Base-by-base conservation (phyloP, 2,797 vertebrate species). In the Bothrops alternatus region DNA sequence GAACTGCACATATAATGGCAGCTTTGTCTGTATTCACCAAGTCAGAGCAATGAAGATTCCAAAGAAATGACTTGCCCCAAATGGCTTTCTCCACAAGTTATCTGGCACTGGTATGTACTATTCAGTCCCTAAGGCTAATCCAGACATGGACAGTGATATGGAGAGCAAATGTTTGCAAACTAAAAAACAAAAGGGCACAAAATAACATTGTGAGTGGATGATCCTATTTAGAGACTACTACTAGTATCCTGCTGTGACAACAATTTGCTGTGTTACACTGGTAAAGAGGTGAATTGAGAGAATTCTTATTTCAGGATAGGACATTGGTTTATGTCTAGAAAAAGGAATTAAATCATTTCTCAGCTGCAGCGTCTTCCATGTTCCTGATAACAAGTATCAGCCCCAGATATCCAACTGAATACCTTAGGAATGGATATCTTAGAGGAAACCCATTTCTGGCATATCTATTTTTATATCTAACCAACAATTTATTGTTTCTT, bases 1-100 rank as follows among this genome's bases (percentile, higher is more conserved):
- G 69, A 89, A 85, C 53, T 86, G 53, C 2, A 50, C 37, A 88
- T 25, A 91, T 89, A 94, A 92, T 28, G 86, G 82, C 86, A 90
- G 89, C 91, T 92, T 92, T 92, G 86, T 92, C 60, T 90, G 78
- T 58, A 91, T 91, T 87, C 55, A 91, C 78, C 87, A 91, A 93
- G 58, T 55, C 82, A 82, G 47, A 87, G 90, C 90, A 90, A 91
- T 32, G 78, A 56, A 18, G 69, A 42, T 90, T 42, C 86, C 65
- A 28, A 47, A 90, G 53, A 60, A 88, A 92, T 85, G 89, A 42
- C 85, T 85, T 89, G 61, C 58, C 60, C 86, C 78, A 90, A 90
- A 63, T 28, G 63, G 58, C 32, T 90, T 78, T 58, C 89, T 50
- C n/a, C 69, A 82, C 53, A 86, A 63, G 65, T 85, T 42, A 88